Evolutionary conservation across 2,888 invertebrate species (phyloP).

Genomic region (Scrobipalpa costella): DNA sequence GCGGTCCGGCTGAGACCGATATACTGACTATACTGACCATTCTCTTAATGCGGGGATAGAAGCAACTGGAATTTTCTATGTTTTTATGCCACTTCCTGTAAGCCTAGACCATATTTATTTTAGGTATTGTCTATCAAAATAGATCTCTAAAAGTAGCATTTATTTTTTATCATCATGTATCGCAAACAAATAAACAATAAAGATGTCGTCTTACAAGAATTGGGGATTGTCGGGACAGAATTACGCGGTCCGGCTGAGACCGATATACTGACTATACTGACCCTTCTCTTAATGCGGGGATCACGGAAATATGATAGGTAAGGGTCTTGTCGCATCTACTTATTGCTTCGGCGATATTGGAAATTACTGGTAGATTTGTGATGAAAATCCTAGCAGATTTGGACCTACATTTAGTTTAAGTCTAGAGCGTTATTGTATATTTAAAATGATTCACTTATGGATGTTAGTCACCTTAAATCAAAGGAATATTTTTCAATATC

Average conservation of each 20-base stretch:
- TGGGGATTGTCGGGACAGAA: slow-evolving; percentile 39
- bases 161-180: neutral
- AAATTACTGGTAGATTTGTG: slow-evolving; percentile 10
- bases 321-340: slow-evolving; percentile 68
- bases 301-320: slow-evolving; percentile 75
- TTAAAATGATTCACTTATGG: neutral
- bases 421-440: too few species aligned
- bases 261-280: slow-evolving; percentile 71
- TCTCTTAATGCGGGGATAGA: too few species aligned
- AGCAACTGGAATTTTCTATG: too few species aligned
- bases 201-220: slow-evolving; percentile 27
- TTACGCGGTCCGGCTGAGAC: slow-evolving; percentile 51
- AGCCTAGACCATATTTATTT: too few species aligned
- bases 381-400: neutral
- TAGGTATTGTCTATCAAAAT: too few species aligned
- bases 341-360: slow-evolving; percentile 33
- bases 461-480: too few species aligned
- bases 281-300: slow-evolving; percentile 73
- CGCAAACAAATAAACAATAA: slow-evolving; percentile 29
- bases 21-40: slow-evolving; percentile 38
- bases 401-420: too few species aligned
- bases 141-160: too few species aligned
- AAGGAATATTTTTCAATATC: neutral
- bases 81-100: too few species aligned
- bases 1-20: too few species aligned